Evolutionary conservation across 2,113 vertebrate genomes (phyloP), one percentile per base, ranked within the genome.

Genomic region (Trachemys scripta): DNA sequence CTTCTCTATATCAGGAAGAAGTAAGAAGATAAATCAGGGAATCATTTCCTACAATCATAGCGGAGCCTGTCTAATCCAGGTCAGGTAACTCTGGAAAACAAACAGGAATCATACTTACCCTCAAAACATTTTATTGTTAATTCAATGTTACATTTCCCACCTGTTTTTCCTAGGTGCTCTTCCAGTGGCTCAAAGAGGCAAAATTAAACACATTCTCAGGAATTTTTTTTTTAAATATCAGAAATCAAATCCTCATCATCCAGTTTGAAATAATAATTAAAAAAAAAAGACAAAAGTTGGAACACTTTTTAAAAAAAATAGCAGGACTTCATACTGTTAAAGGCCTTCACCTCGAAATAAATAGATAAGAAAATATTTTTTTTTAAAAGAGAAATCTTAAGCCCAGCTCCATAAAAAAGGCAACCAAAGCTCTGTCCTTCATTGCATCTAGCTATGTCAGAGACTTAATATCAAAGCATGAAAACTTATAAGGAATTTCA

Each of bases 331-430:
- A 1, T 25, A 45, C 24, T 16, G 0, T 0, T 14, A 79, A 96
- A 96, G 45, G 79, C 27, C 35, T 45, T 53, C 49, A 29, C 81
- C 88, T 19, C 35, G 4, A 82, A 59, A 94, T 82, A 96, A 87
- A 95, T n/a, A 95, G 94, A 89, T 95, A 97, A 92, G 98, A 96
- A 97, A 86, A 97, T 95, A 98, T 94, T 97, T 96, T 93, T 96
- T 93, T 84, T 89, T 78, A 42, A 81, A 22, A 53, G 8, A 94
- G 54, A 90, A 94, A 94, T 97, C 90, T 97, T 80, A 95, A 95
- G 17, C 90, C 57, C 90, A 90, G 97, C 95, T 97, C 94, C 87
- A 87, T 76, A 91, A 72, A 90, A 90, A 91, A 89, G 87, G 90
- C 80, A 1, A 3, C 27, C 45, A 79, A 12, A 0, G 0, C 65